These are phyloP conservation scores for Saccostrea echinata DNA, from an alignment of 1,140 invertebrate species.

Conservation along the genomic window DNA sequence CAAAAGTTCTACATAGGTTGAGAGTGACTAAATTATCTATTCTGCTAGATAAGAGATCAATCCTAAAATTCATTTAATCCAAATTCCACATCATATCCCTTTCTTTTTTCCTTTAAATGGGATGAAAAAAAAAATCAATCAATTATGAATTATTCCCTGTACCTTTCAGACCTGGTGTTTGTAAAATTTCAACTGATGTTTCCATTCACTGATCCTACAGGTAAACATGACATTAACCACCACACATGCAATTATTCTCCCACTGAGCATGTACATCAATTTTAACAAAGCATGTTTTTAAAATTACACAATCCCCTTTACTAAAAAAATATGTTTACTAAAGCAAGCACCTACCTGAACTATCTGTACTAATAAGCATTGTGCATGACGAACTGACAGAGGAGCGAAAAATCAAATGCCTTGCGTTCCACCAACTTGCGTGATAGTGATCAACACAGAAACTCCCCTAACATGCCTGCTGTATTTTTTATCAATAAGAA, in stretches of 20 bases:
- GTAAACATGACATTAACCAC: neutral
- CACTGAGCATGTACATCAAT: neutral
- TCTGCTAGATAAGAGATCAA: neutral
- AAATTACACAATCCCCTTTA: conserved; percentile 12
- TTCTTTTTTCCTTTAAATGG: neutral
- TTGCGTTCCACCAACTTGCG: conserved; percentile 22
- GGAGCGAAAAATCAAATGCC: conserved; percentile 17
- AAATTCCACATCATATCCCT: neutral
- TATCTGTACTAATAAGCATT: conserved; percentile 34
- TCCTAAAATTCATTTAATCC: neutral
- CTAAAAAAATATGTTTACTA: neutral
- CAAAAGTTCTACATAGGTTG: too few relatives aligned
- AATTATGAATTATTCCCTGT: neutral
- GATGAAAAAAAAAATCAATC: neutral
- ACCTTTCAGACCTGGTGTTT: too few relatives aligned
- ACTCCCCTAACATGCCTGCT: conserved; percentile 29
- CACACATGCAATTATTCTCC: neutral
- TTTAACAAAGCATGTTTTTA: conserved; percentile 3
- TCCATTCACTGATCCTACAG: neutral
- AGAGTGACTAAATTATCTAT: neutral
- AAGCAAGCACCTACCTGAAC: conserved; percentile 11
- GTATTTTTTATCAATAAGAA: conserved; percentile 40
- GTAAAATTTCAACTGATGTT: neutral
- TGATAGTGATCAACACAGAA: conserved; percentile 34
- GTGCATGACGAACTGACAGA: conserved; percentile 15